These are phyloP conservation scores for Pipistrellus pygmaeus DNA, from an alignment of 2,797 vertebrate species.

Conservation along the genomic window DNA sequence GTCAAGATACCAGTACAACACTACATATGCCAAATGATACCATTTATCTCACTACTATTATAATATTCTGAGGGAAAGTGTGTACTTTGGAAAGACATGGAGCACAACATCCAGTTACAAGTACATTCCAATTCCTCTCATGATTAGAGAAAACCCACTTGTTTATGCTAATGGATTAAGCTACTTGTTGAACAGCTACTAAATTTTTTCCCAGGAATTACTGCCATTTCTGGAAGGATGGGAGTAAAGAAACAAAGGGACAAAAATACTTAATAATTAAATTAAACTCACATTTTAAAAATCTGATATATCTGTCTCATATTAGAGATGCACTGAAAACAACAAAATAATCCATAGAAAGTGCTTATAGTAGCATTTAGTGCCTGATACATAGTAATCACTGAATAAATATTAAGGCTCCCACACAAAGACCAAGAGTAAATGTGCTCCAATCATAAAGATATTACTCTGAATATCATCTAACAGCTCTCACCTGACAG, in stretches of 20 bases:
- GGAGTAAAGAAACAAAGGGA: neutral
- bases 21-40: neutral
- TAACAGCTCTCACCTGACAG: slow-evolving; percentile 58
- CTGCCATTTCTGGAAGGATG: slow-evolving; percentile 31
- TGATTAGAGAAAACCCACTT: neutral
- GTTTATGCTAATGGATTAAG: slow-evolving; percentile 14
- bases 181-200: slow-evolving; percentile 44
- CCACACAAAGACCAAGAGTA: slow-evolving; percentile 28
- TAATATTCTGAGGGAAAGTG: slow-evolving; percentile 3
- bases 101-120: neutral
- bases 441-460: slow-evolving; percentile 28
- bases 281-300: neutral
- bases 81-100: neutral
- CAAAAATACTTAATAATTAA: slow-evolving; percentile 51
- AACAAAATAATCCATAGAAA: slow-evolving; percentile 44
- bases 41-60: neutral
- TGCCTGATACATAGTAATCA: neutral
- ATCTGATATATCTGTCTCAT: neutral
- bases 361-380: slow-evolving; percentile 37
- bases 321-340: slow-evolving; percentile 15
- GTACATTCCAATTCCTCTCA: slow-evolving; percentile 60
- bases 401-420: slow-evolving; percentile 28
- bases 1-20: slow-evolving; percentile 39
- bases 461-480: neutral
- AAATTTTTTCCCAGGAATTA: neutral